Conservation (phyloP, 1,140 invertebrate species). For the Atta colombica region DNA sequence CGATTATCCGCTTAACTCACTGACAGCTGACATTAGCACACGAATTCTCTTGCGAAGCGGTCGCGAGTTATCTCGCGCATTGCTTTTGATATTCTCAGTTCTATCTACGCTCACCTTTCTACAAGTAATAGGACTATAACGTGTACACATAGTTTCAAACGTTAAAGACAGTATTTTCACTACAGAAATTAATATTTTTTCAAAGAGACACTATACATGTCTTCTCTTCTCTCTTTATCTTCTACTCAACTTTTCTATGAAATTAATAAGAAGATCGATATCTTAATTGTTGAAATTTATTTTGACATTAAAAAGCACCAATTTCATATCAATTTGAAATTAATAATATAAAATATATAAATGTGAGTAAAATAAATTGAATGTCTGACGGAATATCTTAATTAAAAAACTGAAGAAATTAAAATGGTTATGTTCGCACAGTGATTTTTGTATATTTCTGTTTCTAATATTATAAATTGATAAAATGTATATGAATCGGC, state of each 20-base stretch:
- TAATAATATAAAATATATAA: neutral
- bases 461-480: neutral
- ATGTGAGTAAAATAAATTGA: neutral
- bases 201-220: neutral
- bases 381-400: neutral
- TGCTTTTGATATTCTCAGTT: slow-evolving; percentile 44
- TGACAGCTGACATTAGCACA: slow-evolving; percentile 61
- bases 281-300: neutral
- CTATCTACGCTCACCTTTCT: slow-evolving; percentile 49
- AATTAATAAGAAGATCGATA: neutral
- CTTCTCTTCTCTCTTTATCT: neutral
- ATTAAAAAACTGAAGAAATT: neutral
- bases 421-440: neutral
- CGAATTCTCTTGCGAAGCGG: slow-evolving; percentile 46
- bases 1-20: slow-evolving; percentile 56
- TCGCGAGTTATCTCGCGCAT: slow-evolving; percentile 19
- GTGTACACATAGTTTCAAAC: neutral
- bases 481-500: slow-evolving; percentile 8
- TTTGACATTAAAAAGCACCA: neutral
- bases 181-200: neutral
- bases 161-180: neutral
- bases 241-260: neutral
- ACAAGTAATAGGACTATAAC: slow-evolving; percentile 28
- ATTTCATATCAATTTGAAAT: neutral
- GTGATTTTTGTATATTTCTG: neutral